These are phyloP conservation scores for Hystrix cristata DNA, from an alignment of 2,113 vertebrate genomes.

Conservation along the genomic window DNA sequence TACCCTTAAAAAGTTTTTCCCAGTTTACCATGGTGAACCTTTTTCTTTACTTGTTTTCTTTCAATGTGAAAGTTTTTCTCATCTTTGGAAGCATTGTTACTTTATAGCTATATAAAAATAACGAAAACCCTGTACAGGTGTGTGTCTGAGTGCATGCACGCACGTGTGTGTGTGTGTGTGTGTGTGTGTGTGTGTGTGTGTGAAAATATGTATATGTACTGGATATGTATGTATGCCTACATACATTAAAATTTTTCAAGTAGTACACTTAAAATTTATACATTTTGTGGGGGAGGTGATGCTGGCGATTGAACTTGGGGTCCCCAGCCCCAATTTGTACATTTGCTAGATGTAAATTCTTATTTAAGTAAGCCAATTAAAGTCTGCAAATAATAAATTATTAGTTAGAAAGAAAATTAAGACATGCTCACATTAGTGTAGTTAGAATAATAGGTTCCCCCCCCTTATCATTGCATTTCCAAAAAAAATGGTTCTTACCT, in stretches of 20 bases:
- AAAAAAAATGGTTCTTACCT: not conserved
- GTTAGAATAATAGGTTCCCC: not conserved
- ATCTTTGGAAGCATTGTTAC: not conserved
- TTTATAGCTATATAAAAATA: not conserved
- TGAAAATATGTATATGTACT: not conserved
- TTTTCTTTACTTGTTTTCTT: not conserved
- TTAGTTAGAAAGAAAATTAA: constrained; percentile 6
- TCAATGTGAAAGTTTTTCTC: not conserved
- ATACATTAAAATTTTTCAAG: not conserved
- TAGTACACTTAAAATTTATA: not conserved
- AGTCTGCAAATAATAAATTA: not conserved
- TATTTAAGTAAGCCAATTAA: not conserved
- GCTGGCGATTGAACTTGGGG: too few relatives aligned
- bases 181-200: not conserved
- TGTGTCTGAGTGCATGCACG: not conserved
- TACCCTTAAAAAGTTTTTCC: not conserved
- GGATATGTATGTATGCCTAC: not conserved
- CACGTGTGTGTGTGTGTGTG: not conserved
- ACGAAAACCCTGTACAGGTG: not conserved
- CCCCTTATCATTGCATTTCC: not conserved
- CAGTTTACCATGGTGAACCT: not conserved
- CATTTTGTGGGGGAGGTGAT: not conserved
- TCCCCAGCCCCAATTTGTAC: too few relatives aligned
- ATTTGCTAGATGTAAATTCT: not conserved
- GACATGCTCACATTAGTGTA: not conserved